Base-by-base conservation (phyloP, 1,140 invertebrate species). In the Hormaphis cornu region DNA sequence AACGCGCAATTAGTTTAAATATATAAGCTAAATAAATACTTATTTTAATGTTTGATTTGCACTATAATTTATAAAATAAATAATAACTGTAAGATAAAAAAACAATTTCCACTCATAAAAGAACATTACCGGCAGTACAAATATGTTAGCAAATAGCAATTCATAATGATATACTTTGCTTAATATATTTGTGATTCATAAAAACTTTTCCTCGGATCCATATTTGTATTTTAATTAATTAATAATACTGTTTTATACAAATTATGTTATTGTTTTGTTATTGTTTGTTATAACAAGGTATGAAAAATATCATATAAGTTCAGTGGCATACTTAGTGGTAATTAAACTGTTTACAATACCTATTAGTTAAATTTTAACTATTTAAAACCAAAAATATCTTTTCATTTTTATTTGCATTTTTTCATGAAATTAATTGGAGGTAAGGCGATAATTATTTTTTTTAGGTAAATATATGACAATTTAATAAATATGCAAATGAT, bases 231-330 rank as follows among this genome's bases (percentile, higher is more conserved):
- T 58, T 35, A 33, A 4, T 40, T 14, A 35, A 14, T 4, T 54
- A 14, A 1, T 7, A 16, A 18, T 54, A 18, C 3, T 12, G n/a
- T 53, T 30, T 54, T 1, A 16, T 30, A 3, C 4, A 18, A 24
- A 58, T 58, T 56, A 58, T 58, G 54, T 58, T 58, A 35, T 58
- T 58, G 54, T 40, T 58, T 58, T 14, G 33, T 58, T 40, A 24
- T 24, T 58, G 22, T 40, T 58, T 24, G 18, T 9, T n/a, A 37
- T 37, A 3, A 35, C 35, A 22, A 56, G n/a, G 5, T 35, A 22
- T n/a, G n/a, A n/a, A n/a, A n/a, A n/a, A n/a, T 37, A 56, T 37
- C 35, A 24, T 52, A 7, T 2, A 16, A 7, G 9, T 18, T 56
- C 53, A 56, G 28, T 56, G 33, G 14, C 33, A 7, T 10, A 30